These are phyloP conservation scores for Psephotus haematonotus DNA, from an alignment of 2,113 vertebrate species.

Conservation along the genomic window DNA sequence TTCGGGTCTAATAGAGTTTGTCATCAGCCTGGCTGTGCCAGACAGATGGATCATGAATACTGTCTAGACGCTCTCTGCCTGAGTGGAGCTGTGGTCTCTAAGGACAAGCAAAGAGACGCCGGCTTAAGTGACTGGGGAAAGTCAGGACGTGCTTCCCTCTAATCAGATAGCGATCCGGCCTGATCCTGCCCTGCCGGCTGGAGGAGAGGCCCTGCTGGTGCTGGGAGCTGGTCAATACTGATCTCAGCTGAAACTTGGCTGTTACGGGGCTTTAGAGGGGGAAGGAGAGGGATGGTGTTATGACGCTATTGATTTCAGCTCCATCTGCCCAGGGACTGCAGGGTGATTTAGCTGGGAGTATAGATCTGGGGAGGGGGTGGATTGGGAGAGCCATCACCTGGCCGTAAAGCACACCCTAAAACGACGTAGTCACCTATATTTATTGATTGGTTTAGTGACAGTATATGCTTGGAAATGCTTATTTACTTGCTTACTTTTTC, in stretches of 20 bases:
- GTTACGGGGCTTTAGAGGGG: not conserved
- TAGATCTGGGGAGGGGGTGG: not conserved
- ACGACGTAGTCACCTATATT: not conserved
- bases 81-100: conserved; percentile 81
- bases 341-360: not conserved
- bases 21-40: conserved; percentile 90
- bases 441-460: not conserved
- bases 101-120: conserved; percentile 78
- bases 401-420: not conserved
- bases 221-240: conserved; percentile 28
- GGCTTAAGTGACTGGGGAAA: conserved; percentile 79
- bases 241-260: conserved; percentile 14
- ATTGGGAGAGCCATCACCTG: not conserved
- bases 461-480: not conserved
- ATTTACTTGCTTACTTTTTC: not conserved
- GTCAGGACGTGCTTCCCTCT: conserved; percentile 71
- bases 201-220: not conserved
- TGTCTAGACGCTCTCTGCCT: conserved; percentile 93
- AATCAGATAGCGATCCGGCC: conserved; percentile 68
- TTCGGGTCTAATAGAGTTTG: conserved; percentile 91
- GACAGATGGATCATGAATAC: conserved; percentile 99
- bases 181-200: conserved; percentile 8
- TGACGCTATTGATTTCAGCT: conserved; percentile 20
- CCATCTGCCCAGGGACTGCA: not conserved
- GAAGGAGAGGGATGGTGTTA: not conserved